A percentile compares a stretch with the other conserved stretches of the same genome.
phyloP scores from a whole-genome alignment of 1,140 invertebrate genomes.

The Drosophila malerkotliana region DNA sequence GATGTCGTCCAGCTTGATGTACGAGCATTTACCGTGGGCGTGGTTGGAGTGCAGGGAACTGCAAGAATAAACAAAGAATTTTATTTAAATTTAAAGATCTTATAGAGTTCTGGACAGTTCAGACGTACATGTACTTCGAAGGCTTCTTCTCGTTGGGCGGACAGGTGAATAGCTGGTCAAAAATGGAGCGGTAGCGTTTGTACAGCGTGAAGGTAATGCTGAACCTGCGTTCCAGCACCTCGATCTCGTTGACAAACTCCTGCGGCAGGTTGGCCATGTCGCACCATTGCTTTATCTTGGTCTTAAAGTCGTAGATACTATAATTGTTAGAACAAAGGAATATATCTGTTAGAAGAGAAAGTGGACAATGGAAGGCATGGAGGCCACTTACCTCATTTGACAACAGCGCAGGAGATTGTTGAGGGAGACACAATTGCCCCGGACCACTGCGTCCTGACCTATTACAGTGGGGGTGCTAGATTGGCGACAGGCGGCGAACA shows the following conservation, averaged over 20 bases:
- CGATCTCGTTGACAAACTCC: constrained; percentile 93
- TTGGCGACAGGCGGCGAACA: constrained; percentile 95
- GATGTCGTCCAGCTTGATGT: constrained; percentile 94
- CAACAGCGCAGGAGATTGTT: constrained; percentile 94
- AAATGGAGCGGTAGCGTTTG: constrained; percentile 96
- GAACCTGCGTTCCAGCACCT: constrained; percentile 95
- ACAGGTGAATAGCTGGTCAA: constrained; percentile 90
- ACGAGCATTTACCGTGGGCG: constrained; percentile 84
- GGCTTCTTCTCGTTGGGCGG: constrained; percentile 88
- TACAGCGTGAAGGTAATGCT: constrained; percentile 97
- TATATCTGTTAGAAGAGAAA: not conserved
- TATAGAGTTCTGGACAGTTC: too few species aligned
- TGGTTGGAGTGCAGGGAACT: constrained; percentile 85
- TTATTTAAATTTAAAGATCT: too few species aligned
- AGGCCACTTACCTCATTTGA: constrained; percentile 89
- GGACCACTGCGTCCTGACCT: constrained; percentile 87
- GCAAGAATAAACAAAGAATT: constrained; percentile 80
- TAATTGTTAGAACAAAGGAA: not conserved
- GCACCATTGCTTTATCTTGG: constrained; percentile 97
- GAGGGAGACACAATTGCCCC: constrained; percentile 96
- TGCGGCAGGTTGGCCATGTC: constrained; percentile 95
- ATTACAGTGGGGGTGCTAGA: constrained; percentile 92
- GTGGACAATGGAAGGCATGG: too few species aligned
- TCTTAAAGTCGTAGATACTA: constrained; percentile 97
- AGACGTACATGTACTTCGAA: constrained; percentile 87